phyloP scores from a whole-genome alignment of 2,113 vertebrate species.

The Xiphias gladius region DNA sequence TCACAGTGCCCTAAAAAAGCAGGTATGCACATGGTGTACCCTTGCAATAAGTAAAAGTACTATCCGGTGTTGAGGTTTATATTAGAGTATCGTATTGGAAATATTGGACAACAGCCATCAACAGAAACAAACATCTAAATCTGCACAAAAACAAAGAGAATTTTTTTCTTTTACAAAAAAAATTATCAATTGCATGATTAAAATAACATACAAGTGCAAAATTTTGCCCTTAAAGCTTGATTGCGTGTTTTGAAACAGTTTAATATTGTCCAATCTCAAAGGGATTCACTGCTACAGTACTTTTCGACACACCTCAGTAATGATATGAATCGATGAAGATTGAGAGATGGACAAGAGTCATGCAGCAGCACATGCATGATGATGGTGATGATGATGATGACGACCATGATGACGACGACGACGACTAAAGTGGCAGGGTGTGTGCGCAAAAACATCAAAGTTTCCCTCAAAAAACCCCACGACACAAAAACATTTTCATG shows the following conservation, averaged over 20 bases:
- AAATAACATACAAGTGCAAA: conserved; percentile 73
- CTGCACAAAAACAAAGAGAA: conserved; percentile 41
- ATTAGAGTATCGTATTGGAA: conserved; percentile 15
- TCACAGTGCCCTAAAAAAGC: conserved; percentile 72
- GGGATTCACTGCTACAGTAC: conserved; percentile 80
- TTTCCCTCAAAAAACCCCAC: neutral
- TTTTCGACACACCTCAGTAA: conserved; percentile 38
- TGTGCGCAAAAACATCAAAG: neutral
- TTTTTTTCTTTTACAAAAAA: conserved; percentile 9
- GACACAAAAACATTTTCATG: neutral
- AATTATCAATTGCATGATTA: conserved; percentile 28
- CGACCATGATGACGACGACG: neutral
- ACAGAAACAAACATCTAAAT: conserved; percentile 51
- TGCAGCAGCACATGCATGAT: conserved; percentile 41
- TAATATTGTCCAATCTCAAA: conserved; percentile 62
- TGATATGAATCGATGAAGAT: neutral
- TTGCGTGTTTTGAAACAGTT: conserved; percentile 62
- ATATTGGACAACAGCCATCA: conserved; percentile 16
- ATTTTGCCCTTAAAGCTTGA: conserved; percentile 71
- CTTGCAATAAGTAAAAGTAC: conserved; percentile 38
- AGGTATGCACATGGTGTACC: conserved; percentile 54
- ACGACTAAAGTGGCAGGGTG: neutral
- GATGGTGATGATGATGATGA: neutral
- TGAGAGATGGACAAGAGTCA: neutral
- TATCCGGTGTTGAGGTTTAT: conserved; percentile 55